Evolutionary conservation across 2,113 vertebrate species (phyloP).

Genomic region (Phasianus colchicus): DNA sequence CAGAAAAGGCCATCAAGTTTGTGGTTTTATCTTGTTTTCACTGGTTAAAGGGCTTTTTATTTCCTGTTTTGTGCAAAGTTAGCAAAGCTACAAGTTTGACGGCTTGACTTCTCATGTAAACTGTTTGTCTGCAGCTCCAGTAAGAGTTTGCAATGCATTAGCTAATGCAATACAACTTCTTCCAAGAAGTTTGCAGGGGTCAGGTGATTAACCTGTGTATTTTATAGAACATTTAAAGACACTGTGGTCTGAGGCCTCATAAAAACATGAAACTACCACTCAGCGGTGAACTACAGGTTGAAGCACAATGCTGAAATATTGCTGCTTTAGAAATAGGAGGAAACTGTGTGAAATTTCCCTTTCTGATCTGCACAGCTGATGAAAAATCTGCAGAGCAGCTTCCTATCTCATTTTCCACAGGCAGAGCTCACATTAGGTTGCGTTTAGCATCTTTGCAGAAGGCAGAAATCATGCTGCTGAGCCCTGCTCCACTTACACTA

Average conservation of each 20-base stretch:
- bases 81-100: slow-evolving; percentile 73
- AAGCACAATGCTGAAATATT: slow-evolving; percentile 69
- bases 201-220: slow-evolving; percentile 68
- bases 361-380: slow-evolving; percentile 8
- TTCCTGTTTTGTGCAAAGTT: slow-evolving; percentile 68
- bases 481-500: not conserved
- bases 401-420: slow-evolving; percentile 12
- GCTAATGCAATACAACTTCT: slow-evolving; percentile 77
- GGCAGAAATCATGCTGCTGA: slow-evolving; percentile 1
- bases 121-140: slow-evolving; percentile 55
- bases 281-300: slow-evolving; percentile 24
- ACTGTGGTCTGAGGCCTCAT: slow-evolving; percentile 65
- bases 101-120: slow-evolving; percentile 66
- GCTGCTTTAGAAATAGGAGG: slow-evolving; percentile 24
- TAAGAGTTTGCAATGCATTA: slow-evolving; percentile 74
- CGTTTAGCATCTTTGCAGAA: slow-evolving; percentile 9
- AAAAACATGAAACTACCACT: slow-evolving; percentile 60
- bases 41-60: slow-evolving; percentile 57
- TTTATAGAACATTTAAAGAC: slow-evolving; percentile 72
- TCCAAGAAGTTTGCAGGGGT: slow-evolving; percentile 74
- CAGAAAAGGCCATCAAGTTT: slow-evolving; percentile 71
- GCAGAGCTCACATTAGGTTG: not conserved
- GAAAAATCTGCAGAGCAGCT: not conserved
- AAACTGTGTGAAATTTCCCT: slow-evolving; percentile 16
- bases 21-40: slow-evolving; percentile 77